phyloP scores from a whole-genome alignment of 2,888 invertebrate species.

The Leucoptera coffeella region DNA sequence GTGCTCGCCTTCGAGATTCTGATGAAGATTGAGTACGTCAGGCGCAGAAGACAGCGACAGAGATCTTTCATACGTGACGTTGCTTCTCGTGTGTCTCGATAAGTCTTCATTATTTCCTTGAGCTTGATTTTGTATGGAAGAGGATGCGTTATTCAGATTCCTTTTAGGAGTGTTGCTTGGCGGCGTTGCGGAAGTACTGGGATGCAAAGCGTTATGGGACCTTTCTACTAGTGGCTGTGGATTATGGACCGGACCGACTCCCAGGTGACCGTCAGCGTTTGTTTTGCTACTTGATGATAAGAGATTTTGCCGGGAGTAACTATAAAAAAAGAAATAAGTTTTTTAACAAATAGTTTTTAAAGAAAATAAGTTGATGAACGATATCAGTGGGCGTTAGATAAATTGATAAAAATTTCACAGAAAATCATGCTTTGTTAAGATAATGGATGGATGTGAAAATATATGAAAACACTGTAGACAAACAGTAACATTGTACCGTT shows the following conservation, averaged over 20 bases:
- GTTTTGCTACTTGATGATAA: slow-evolving; percentile 70
- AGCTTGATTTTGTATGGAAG: slow-evolving; percentile 9
- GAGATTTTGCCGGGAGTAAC: slow-evolving; percentile 85
- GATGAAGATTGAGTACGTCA: slow-evolving; percentile 52
- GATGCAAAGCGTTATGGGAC: slow-evolving; percentile 45
- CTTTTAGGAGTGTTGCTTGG: slow-evolving; percentile 25
- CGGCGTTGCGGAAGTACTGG: slow-evolving; percentile 18
- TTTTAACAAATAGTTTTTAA: no score
- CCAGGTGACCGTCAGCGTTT: slow-evolving; percentile 55
- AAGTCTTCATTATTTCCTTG: slow-evolving; percentile 8
- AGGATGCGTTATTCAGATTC: slow-evolving; percentile 20
- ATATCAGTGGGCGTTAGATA: no score
- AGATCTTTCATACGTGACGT: slow-evolving; percentile 28
- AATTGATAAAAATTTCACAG: no score
- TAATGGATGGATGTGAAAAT: no score
- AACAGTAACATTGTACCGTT: no score
- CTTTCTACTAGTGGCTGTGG: slow-evolving; percentile 48
- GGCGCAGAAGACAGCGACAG: slow-evolving; percentile 48
- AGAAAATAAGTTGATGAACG: no score
- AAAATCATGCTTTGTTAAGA: no score
- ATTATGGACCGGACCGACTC: slow-evolving; percentile 20
- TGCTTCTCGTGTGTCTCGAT: slow-evolving; percentile 16
- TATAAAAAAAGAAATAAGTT: no score
- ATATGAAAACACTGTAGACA: no score
- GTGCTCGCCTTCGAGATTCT: slow-evolving; percentile 18